phyloP scores from a whole-genome alignment of 2,113 vertebrate genomes.

The Australoheros scitulus region DNA sequence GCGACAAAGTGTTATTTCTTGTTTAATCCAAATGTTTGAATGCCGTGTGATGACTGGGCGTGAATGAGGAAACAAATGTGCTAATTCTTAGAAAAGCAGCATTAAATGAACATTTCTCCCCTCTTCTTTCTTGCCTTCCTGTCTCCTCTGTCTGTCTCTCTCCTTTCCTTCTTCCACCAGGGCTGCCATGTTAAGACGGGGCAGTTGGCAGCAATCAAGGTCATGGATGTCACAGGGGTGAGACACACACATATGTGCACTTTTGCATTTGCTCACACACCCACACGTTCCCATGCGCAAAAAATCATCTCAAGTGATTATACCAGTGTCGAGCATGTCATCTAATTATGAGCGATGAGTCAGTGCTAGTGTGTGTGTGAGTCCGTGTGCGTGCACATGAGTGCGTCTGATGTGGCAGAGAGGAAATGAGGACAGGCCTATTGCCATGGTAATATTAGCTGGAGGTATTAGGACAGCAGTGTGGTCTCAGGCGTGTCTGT shows the following conservation, averaged over 20 bases:
- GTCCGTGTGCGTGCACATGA: neutral
- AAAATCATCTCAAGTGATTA: conserved; percentile 56
- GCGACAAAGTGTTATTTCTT: neutral
- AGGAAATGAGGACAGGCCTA: conserved; percentile 70
- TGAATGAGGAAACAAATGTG: neutral
- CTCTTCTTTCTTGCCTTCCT: neutral
- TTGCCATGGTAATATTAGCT: conserved; percentile 70
- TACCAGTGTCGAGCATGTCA: conserved; percentile 36
- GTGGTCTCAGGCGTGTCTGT: conserved; percentile 63
- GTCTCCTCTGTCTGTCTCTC: neutral
- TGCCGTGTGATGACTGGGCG: neutral
- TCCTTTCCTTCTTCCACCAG: conserved; percentile 52
- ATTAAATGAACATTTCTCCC: neutral
- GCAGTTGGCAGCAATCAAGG: conserved; percentile 82
- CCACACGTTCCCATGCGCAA: conserved; percentile 29
- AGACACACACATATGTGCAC: conserved; percentile 37
- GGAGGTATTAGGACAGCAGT: conserved; percentile 59
- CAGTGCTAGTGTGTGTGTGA: conserved; percentile 18
- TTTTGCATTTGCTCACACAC: neutral
- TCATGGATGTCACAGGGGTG: conserved; percentile 84
- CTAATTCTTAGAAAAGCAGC: neutral
- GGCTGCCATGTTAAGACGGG: conserved; percentile 82
- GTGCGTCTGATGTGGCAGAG: conserved; percentile 33
- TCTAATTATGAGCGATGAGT: conserved; percentile 68
- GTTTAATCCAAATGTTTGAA: neutral